Base-by-base conservation (phyloP, 1,140 invertebrate species). In the Meloidogyne chitwoodi region DNA sequence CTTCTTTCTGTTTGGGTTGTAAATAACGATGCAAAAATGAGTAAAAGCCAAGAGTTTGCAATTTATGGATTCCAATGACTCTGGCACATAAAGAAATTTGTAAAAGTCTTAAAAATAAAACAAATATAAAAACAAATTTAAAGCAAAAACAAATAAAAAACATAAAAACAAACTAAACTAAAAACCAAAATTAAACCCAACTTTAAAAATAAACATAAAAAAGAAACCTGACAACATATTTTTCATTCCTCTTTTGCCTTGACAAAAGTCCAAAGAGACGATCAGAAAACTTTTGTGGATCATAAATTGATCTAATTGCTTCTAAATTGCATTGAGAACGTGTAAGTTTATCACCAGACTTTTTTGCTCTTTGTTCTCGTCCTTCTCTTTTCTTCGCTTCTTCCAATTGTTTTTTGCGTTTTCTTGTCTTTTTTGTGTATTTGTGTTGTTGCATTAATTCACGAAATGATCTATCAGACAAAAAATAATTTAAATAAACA, bases 341-440 rank as follows among this genome's bases (percentile, higher is more conserved):
- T 29, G 26, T 69, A 61, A 34, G 24, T 61, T 34, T 61, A 31
- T 48, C 26, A 12, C 22, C 48, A 26, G 81, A 80, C 84, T 96
- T 97, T 86, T 95, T 97, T 80, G 94, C 92, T 34, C 92, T 91
- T 89, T 95, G 94, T 88, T 92, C 84, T 67, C 80, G 77, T 63
- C 88, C 91, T 0, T 93, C 91, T 68, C 92, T 88, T 85, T 93
- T 92, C 86, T 98, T 95, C 0, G 93, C 92, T 89, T 93, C 93
- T 56, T 93, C 91, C n/a, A 99, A 89, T 84, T 94, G 91, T 87
- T 95, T 98, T 82, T 94, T 91, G 70, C 95, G 90, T 89, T 98
- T 98, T 79, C 93, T 92, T 0, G 95, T 94, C 87, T 98, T 98
- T 85, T 98, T 99, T 85, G 94, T 98, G 27, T 97, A 92, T 88